These are phyloP conservation scores for Deroplatys truncata DNA, from an alignment of 2,888 invertebrate species.

Conservation along the genomic window DNA sequence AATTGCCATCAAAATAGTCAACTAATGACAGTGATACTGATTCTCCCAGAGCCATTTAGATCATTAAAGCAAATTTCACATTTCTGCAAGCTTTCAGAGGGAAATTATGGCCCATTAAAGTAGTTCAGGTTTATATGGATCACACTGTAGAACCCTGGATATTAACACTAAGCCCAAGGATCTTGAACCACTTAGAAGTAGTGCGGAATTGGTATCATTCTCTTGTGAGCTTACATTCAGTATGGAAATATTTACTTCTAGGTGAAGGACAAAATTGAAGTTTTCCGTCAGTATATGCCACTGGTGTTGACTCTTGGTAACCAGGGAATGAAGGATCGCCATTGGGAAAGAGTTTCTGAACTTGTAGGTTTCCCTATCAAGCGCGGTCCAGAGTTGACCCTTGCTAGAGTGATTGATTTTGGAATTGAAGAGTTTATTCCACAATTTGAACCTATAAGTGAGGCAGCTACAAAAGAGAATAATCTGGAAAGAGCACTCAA, in stretches of 20 bases:
- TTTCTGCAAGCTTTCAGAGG: too few relatives aligned
- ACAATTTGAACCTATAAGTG: conserved; percentile 87
- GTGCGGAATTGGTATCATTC: too few relatives aligned
- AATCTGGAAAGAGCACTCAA: conserved; percentile 82
- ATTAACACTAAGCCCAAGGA: too few relatives aligned
- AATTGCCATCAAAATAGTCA: too few relatives aligned
- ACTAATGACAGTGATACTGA: too few relatives aligned
- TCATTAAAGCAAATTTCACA: too few relatives aligned
- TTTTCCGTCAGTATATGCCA: conserved; percentile 83
- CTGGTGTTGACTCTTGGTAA: conserved; percentile 92
- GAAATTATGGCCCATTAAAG: too few relatives aligned
- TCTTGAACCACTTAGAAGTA: too few relatives aligned
- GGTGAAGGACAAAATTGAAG: conserved; percentile 71
- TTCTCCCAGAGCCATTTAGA: too few relatives aligned
- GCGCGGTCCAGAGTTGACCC: conserved; percentile 71
- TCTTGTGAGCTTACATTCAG: too few relatives aligned
- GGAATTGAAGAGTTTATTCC: conserved; percentile 82
- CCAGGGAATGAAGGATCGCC: conserved; percentile 86
- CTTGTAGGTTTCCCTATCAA: conserved; percentile 90
- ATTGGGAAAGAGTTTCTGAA: conserved; percentile 94
- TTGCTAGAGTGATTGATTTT: conserved; percentile 85
- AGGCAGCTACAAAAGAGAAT: conserved; percentile 93
- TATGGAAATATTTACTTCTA: conserved; percentile 34
- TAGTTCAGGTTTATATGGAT: too few relatives aligned
- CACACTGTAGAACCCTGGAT: too few relatives aligned